These are phyloP conservation scores for Ennomos fuscantarius DNA, from an alignment of 2,888 invertebrate species.

Conservation along the genomic window DNA sequence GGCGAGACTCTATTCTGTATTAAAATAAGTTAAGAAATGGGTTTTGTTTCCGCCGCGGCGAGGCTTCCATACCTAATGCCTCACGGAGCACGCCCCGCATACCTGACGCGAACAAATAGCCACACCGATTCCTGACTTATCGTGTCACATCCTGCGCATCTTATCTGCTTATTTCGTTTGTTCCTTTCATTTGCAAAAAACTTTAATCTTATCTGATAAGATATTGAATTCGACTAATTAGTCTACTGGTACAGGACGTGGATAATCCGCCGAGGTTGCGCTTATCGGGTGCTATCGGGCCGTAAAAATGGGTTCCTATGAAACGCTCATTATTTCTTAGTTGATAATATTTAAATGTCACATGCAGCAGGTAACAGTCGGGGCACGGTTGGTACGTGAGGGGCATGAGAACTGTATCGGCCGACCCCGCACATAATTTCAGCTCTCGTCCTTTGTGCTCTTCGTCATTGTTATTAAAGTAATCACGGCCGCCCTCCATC, in stretches of 20 bases:
- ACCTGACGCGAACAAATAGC: slow-evolving; percentile 53
- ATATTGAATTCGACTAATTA: slow-evolving; percentile 41
- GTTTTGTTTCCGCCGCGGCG: slow-evolving; percentile 75
- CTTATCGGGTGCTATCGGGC: slow-evolving; percentile 57
- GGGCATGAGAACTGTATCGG: slow-evolving; percentile 74
- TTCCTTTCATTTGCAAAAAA: slow-evolving; percentile 27
- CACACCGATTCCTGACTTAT: slow-evolving; percentile 39
- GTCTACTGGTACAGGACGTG: slow-evolving; percentile 39
- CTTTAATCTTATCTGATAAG: slow-evolving; percentile 32
- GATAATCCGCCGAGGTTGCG: slow-evolving; percentile 47
- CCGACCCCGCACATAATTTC: slow-evolving; percentile 79
- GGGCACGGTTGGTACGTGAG: slow-evolving; percentile 70
- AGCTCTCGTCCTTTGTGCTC: slow-evolving; percentile 78
- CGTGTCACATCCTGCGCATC: slow-evolving; percentile 31
- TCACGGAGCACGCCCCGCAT: slow-evolving; percentile 56
- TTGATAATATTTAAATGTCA: slow-evolving; percentile 77
- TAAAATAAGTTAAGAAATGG: slow-evolving; percentile 76
- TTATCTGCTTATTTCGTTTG: slow-evolving; percentile 37
- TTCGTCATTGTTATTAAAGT: slow-evolving; percentile 83
- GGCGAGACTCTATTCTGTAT: slow-evolving; percentile 68
- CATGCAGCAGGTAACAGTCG: slow-evolving; percentile 69
- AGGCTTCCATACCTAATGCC: slow-evolving; percentile 73
- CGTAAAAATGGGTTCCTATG: slow-evolving; percentile 71
- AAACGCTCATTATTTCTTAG: slow-evolving; percentile 75
- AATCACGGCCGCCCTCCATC: slow-evolving; percentile 82